Evolutionary conservation across 2,797 vertebrate genomes (phyloP), one percentile per base, ranked within the genome.

Genomic region (Amphiprion clarkii): DNA sequence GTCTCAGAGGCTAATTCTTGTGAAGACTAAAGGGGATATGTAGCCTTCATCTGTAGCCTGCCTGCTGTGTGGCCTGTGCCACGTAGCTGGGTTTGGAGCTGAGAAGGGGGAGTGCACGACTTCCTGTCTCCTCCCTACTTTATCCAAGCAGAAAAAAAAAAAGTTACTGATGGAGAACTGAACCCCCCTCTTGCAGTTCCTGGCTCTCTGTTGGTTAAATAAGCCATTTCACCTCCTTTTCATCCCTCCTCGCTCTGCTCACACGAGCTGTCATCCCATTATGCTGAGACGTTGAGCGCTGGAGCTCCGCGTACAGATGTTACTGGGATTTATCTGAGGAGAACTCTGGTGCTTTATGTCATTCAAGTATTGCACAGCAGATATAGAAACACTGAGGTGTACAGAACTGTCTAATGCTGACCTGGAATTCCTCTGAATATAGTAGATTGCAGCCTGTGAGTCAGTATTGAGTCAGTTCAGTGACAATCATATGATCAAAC

Each of bases 171-270:
- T 88, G 82, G 88, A 92, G 87, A 88, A 82, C 88, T 86, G 87
- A 92, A 86, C 75, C 80, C 90, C 75, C 79, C 90, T 82, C 91
- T 92, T 60, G 88, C 84, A 91, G 92, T 79, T 91, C 70, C 78
- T n/a, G 39, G 57, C 85, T 91, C 83, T 91, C 88, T 88, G 86
- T 80, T 84, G 87, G 88, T 93, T 94, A 94, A 95, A 93, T 89
- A 92, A 90, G 91, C 89, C 88, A 88, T 92, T 93, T 93, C 90
- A 91, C 89, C 86, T 83, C 74, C 83, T 85, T 93, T 90, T 90
- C 85, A 92, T 91, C 87, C 83, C 48, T 33, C 53, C 72, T 78
- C 52, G 73, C 86, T 89, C 75, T 11, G 70, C 76, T 87, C 76
- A 78, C 85, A 79, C 11, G 66, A 87, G 88, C 87, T 91, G 92